These are phyloP conservation scores for Helostoma temminkii DNA, from an alignment of 2,797 vertebrate species.

Conservation along the genomic window DNA sequence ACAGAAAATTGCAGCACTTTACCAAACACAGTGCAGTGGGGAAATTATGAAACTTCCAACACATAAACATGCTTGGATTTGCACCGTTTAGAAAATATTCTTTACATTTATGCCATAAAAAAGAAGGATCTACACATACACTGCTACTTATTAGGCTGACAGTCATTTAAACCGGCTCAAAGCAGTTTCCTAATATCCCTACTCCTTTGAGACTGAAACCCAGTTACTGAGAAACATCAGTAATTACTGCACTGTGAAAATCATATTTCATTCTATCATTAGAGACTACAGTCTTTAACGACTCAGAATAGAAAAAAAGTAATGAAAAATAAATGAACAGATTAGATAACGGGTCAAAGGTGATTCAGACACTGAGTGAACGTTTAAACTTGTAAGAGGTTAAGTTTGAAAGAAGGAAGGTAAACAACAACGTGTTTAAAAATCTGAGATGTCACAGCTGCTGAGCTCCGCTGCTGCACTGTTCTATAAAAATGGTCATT, in stretches of 20 bases:
- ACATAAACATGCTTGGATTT: slow-evolving; percentile 19
- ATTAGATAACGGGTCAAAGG: slow-evolving; percentile 61
- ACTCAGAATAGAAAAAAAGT: slow-evolving; percentile 51
- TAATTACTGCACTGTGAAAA: slow-evolving; percentile 72
- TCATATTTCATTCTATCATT: slow-evolving; percentile 74
- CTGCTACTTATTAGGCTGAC: slow-evolving; percentile 51
- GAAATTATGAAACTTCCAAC: slow-evolving; percentile 8
- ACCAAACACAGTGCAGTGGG: slow-evolving; percentile 19
- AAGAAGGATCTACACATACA: background rate
- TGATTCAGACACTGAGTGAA: slow-evolving; percentile 8
- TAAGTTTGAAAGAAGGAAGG: background rate
- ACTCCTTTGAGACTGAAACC: slow-evolving; percentile 67
- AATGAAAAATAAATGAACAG: slow-evolving; percentile 51
- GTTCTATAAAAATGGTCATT: slow-evolving; percentile 4
- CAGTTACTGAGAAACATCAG: slow-evolving; percentile 67
- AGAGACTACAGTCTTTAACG: slow-evolving; percentile 62
- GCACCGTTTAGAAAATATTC: slow-evolving; percentile 29
- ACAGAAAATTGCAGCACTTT: slow-evolving; percentile 24
- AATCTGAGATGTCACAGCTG: too few relatives aligned
- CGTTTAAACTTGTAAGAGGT: background rate
- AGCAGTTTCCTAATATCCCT: slow-evolving; percentile 65
- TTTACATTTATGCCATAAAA: slow-evolving; percentile 11
- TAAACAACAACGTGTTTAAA: background rate
- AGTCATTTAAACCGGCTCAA: slow-evolving; percentile 59
- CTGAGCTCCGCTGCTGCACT: slow-evolving; percentile 3